A percentile compares a stretch with the other conserved stretches of the same genome.
These are phyloP conservation scores for Drosophila cardini DNA, from an alignment of 1,140 invertebrate species.

Conservation along the genomic window DNA sequence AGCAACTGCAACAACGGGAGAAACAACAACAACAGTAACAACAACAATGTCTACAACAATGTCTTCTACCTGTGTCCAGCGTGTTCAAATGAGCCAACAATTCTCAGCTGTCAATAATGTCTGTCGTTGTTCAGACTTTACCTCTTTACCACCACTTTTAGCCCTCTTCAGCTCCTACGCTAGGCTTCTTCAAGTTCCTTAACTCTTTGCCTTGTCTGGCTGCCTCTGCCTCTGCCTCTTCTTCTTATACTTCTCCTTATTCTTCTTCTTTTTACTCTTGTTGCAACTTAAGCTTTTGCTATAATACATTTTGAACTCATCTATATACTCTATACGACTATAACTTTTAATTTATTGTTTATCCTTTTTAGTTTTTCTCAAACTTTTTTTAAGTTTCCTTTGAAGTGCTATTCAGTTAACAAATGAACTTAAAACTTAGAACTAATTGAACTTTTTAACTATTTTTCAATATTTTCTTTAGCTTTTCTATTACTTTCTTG, in stretches of 20 bases:
- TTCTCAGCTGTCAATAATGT: conserved; percentile 82
- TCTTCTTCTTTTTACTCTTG: neutral
- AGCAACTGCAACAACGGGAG: conserved; percentile 59
- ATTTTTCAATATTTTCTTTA: too few species aligned
- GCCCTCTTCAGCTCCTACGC: neutral
- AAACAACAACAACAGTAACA: conserved; percentile 42
- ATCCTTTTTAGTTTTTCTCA: neutral
- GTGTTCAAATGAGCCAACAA: conserved; percentile 74
- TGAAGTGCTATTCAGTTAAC: too few species aligned
- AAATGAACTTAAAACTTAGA: too few species aligned
- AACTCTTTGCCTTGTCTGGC: conserved; percentile 13
- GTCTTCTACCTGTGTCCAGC: conserved; percentile 65
- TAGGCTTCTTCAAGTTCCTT: conserved; percentile 20
- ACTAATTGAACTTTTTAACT: neutral
- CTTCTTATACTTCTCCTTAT: neutral
- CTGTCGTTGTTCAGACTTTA: conserved; percentile 52
- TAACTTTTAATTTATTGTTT: neutral
- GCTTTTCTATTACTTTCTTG: neutral
- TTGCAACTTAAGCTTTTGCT: neutral
- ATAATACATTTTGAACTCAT: neutral
- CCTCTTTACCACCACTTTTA: neutral
- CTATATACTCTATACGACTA: neutral
- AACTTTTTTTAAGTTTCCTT: neutral
- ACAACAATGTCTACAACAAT: conserved; percentile 43
- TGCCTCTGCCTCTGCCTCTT: neutral